Evolutionary conservation across 2,797 vertebrate genomes (phyloP).

Genomic region (Clamator glandarius): DNA sequence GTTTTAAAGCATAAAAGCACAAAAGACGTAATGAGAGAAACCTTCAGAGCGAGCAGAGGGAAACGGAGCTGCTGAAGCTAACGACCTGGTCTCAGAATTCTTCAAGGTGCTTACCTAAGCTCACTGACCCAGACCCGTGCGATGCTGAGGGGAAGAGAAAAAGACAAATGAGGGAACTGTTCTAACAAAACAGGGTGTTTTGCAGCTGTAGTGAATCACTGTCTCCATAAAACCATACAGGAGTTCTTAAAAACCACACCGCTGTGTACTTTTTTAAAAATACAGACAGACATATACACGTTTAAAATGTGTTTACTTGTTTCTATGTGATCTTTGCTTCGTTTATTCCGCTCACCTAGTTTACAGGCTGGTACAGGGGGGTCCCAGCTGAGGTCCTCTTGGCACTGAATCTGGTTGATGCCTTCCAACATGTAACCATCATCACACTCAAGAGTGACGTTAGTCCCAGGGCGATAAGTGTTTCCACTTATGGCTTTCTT

Average conservation of each 20-base stretch:
- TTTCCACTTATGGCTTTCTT: slow-evolving; percentile 49
- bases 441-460: slow-evolving; percentile 71
- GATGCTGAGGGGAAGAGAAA: background rate
- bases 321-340: background rate
- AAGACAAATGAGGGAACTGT: background rate
- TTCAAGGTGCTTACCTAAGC: slow-evolving; percentile 53
- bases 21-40: accelerated
- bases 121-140: background rate
- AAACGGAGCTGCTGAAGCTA: background rate
- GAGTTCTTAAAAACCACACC: background rate
- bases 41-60: background rate
- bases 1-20: background rate
- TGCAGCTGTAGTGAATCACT: background rate
- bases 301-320: background rate
- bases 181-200: background rate
- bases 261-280: no score
- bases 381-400: slow-evolving; percentile 70
- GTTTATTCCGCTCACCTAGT: slow-evolving; percentile 38
- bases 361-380: slow-evolving; percentile 74
- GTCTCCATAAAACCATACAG: background rate
- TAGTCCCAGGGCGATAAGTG: slow-evolving; percentile 53
- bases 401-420: slow-evolving; percentile 69
- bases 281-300: background rate
- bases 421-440: slow-evolving; percentile 71
- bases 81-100: background rate